These are phyloP conservation scores for Diuraphis noxia DNA, from an alignment of 1,140 invertebrate species.

Conservation along the genomic window DNA sequence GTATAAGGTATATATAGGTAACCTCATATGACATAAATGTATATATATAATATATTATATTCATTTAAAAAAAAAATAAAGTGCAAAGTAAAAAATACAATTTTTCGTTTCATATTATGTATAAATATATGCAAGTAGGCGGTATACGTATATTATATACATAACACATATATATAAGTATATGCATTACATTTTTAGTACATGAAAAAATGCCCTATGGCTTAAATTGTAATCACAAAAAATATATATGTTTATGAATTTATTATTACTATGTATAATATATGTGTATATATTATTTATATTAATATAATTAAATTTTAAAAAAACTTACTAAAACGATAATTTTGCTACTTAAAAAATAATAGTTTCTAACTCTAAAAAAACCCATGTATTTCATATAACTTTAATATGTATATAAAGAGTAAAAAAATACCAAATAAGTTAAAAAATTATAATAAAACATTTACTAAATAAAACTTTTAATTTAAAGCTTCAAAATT, in stretches of 20 bases:
- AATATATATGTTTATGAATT: conserved; percentile 35
- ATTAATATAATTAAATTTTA: conserved; percentile 20
- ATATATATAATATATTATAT: background rate
- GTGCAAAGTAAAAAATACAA: conserved; percentile 31
- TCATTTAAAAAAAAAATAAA: conserved; percentile 33
- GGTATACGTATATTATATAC: conserved; percentile 28
- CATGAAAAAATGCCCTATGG: conserved; percentile 13
- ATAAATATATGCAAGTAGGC: background rate
- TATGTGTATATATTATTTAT: conserved; percentile 10
- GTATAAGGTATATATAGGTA: background rate
- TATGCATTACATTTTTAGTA: conserved; percentile 38
- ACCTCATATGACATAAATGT: background rate
- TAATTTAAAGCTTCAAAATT: conserved; percentile 41
- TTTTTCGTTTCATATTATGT: conserved; percentile 12
- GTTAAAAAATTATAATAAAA: conserved; percentile 54
- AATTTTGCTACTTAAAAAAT: conserved; percentile 49
- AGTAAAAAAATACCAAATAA: conserved; percentile 54
- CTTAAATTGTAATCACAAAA: conserved; percentile 47
- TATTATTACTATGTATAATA: background rate
- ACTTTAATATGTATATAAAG: conserved; percentile 51
- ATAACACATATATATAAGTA: background rate
- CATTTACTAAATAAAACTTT: conserved; percentile 46
- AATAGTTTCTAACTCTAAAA: conserved; percentile 50
- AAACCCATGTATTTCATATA: conserved; percentile 44
- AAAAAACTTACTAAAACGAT: conserved; percentile 37